Percentiles rank a stretch among this genome's conserved stretches.
These are phyloP conservation scores for Lumbricus terrestris DNA, from an alignment of 2,888 invertebrate species.

Conservation along the genomic window DNA sequence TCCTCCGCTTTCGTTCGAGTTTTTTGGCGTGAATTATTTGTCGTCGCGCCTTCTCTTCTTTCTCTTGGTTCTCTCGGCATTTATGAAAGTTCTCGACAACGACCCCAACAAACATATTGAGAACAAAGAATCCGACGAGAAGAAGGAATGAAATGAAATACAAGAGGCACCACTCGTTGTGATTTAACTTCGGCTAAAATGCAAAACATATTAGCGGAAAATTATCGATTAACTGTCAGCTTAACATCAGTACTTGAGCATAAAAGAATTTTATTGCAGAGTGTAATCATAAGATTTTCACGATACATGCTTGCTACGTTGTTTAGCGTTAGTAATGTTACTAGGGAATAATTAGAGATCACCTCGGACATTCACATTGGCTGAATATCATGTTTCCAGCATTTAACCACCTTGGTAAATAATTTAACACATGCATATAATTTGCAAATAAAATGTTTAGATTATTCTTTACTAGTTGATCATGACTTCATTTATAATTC, in stretches of 20 bases:
- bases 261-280: not conserved
- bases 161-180: slow-evolving; percentile 94
- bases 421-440: too few relatives aligned
- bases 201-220: not conserved
- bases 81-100: slow-evolving; percentile 99
- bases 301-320: too few relatives aligned
- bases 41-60: slow-evolving; percentile 88
- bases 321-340: not conserved
- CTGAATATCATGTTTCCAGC: too few relatives aligned
- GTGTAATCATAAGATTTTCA: not conserved
- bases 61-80: slow-evolving; percentile 97
- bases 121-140: slow-evolving; percentile 96
- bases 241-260: not conserved
- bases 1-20: slow-evolving; percentile 89
- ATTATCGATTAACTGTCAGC: not conserved
- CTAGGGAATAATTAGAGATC: too few relatives aligned
- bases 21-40: slow-evolving; percentile 89
- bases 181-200: slow-evolving; percentile 88
- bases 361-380: too few relatives aligned
- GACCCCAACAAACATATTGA: slow-evolving; percentile 99
- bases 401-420: too few relatives aligned
- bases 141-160: slow-evolving; percentile 99
- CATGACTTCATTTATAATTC: too few relatives aligned
- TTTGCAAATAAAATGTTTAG: too few relatives aligned
- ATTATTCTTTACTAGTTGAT: too few relatives aligned